phyloP scores from a whole-genome alignment of 2,113 vertebrate genomes.

The Leucopsar rothschildi region DNA sequence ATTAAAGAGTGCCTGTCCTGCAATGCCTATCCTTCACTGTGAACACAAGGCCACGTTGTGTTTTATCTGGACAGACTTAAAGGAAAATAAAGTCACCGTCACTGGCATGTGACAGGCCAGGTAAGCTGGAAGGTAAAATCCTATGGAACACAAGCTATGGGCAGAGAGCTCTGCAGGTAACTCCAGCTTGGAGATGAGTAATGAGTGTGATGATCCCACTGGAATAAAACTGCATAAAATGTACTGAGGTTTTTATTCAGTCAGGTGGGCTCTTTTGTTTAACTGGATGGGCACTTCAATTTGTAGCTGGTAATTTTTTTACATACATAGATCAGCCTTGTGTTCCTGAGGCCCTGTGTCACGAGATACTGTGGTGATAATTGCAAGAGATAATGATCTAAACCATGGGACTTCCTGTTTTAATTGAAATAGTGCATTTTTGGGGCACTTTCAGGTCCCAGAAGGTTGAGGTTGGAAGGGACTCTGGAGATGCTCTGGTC shows the following conservation, averaged over 20 bases:
- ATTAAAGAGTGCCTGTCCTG: background rate
- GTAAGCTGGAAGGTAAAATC: background rate
- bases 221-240: background rate
- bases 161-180: background rate
- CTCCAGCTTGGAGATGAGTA: background rate
- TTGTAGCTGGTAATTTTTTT: background rate
- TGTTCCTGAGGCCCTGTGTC: background rate
- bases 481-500: background rate
- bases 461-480: background rate
- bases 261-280: background rate
- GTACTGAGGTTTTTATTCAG: background rate
- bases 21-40: background rate
- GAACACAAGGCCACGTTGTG: background rate
- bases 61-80: background rate
- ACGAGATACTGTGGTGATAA: background rate
- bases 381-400: background rate
- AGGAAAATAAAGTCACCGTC: background rate
- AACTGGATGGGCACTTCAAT: background rate
- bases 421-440: background rate
- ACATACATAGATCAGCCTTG: fast-evolving
- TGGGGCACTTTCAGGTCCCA: background rate
- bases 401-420: background rate
- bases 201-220: background rate
- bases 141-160: fast-evolving
- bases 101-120: background rate